A percentile compares a stretch with the other conserved stretches of the same genome.
Evolutionary conservation across 2,888 invertebrate genomes (phyloP).

Genomic region (Drosophila phalerata): DNA sequence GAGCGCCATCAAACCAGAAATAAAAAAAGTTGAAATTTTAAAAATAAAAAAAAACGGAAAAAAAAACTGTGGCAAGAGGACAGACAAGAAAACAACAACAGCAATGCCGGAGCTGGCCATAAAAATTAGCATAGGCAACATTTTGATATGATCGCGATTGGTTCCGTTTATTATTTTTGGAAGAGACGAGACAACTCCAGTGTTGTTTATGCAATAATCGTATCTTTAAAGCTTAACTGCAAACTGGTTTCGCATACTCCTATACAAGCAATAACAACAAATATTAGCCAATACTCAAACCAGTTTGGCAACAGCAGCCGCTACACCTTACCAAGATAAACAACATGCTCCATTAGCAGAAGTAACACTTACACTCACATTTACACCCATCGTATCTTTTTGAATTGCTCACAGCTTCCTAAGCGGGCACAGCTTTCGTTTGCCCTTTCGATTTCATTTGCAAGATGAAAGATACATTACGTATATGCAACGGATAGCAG

Average conservation of each 20-base stretch:
- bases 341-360: slow-evolving; percentile 57
- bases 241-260: slow-evolving; percentile 57
- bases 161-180: slow-evolving; percentile 71
- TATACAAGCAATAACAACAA: slow-evolving; percentile 16
- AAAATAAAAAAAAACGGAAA: slow-evolving; percentile 18
- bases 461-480: slow-evolving; percentile 33
- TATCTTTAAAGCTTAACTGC: slow-evolving; percentile 58
- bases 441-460: slow-evolving; percentile 77
- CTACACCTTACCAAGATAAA: slow-evolving; percentile 59
- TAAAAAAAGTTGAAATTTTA: slow-evolving; percentile 5
- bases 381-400: slow-evolving; percentile 18
- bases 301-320: slow-evolving; percentile 42
- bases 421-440: slow-evolving; percentile 56
- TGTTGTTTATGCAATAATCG: slow-evolving; percentile 67
- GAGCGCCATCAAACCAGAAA: slow-evolving; percentile 27
- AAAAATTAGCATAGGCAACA: slow-evolving; percentile 68
- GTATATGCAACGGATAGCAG: slow-evolving; percentile 10
- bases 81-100: slow-evolving; percentile 22
- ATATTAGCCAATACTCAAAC: slow-evolving; percentile 67
- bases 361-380: slow-evolving; percentile 20
- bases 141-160: slow-evolving; percentile 42
- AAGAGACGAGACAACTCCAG: slow-evolving; percentile 36
- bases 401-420: neutral
- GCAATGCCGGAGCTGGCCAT: slow-evolving; percentile 53
- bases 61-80: slow-evolving; percentile 72